These are phyloP conservation scores for Phasianus colchicus DNA, from an alignment of 2,113 vertebrate species.

Conservation along the genomic window DNA sequence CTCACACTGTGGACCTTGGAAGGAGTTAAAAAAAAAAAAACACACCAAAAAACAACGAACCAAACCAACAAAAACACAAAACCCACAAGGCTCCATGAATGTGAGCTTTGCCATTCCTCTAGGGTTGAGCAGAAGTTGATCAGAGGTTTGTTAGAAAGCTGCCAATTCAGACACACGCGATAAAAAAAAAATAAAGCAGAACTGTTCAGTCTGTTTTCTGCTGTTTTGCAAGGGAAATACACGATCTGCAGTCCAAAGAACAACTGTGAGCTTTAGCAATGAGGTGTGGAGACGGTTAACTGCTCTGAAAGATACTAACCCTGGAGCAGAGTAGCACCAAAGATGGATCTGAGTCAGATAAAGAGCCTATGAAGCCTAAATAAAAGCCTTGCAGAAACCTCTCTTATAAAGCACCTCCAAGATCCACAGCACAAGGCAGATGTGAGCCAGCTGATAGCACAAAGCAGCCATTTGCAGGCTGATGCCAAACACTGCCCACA, in stretches of 20 bases:
- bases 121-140: not conserved
- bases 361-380: not conserved
- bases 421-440: not conserved
- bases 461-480: not conserved
- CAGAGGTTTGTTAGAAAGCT: not conserved
- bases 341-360: not conserved
- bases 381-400: not conserved
- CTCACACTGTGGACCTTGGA: not conserved
- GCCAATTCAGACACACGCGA: not conserved
- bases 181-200: not conserved
- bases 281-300: not conserved
- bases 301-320: not conserved
- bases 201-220: not conserved
- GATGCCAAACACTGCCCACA: not conserved
- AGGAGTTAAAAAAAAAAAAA: not conserved
- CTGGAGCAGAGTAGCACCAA: not conserved
- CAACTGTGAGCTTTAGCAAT: not conserved
- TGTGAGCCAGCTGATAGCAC: not conserved
- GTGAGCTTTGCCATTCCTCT: not conserved
- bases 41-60: too few species aligned
- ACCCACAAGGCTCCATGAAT: not conserved
- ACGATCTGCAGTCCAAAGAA: not conserved
- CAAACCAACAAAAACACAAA: too few species aligned
- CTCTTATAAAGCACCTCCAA: not conserved
- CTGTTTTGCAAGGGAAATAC: not conserved